These are phyloP conservation scores for Rotaria magnacalcarata DNA, from an alignment of 2,888 invertebrate genomes.

Conservation along the genomic window DNA sequence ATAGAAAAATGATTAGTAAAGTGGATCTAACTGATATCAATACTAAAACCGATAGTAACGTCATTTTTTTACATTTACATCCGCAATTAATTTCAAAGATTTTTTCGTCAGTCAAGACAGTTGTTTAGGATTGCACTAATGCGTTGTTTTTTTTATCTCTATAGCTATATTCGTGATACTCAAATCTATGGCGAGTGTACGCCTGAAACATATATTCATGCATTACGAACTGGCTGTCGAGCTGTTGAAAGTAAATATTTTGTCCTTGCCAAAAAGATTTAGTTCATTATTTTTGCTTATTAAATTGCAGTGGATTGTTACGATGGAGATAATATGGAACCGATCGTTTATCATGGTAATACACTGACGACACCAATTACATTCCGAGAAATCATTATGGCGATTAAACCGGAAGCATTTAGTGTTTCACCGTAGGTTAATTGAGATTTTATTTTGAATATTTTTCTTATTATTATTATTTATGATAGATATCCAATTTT, in stretches of 20 bases:
- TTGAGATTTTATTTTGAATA: background rate
- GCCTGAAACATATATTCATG: constrained; percentile 22
- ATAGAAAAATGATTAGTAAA: too few species aligned
- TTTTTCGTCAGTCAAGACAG: too few species aligned
- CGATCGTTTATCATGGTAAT: constrained; percentile 5
- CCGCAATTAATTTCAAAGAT: too few species aligned
- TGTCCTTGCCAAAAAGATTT: background rate
- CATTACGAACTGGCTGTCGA: constrained; percentile 5
- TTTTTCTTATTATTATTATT: background rate
- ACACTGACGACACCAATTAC: background rate
- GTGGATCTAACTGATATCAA: too few species aligned
- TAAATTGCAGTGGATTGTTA: background rate
- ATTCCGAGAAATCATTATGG: background rate
- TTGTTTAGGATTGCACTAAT: too few species aligned
- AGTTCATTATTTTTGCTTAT: background rate
- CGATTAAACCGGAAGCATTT: background rate
- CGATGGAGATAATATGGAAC: constrained; percentile 3
- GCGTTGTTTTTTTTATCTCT: background rate
- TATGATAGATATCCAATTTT: constrained; percentile 56
- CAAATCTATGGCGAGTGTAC: constrained; percentile 4
- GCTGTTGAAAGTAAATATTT: background rate
- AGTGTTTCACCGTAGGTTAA: background rate
- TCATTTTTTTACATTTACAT: too few species aligned
- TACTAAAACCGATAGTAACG: too few species aligned
- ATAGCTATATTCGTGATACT: constrained; percentile 10